A percentile compares a stretch with the other conserved stretches of the same genome.
phyloP scores from a whole-genome alignment of 2,797 vertebrate genomes.

The Myotis findleyi region DNA sequence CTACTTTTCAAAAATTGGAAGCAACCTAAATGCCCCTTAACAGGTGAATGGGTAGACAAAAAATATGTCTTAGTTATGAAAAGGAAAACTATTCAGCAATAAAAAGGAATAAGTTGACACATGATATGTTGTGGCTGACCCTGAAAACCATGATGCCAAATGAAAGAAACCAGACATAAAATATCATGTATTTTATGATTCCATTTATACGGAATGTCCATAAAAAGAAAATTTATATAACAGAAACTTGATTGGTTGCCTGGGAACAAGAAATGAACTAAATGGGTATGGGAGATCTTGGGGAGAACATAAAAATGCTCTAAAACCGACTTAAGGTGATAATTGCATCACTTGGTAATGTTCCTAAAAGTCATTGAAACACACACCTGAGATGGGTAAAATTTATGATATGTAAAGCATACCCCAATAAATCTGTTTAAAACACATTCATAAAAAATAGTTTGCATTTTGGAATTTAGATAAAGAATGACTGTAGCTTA shows the following conservation, averaged over 20 bases:
- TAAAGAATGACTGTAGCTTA: neutral
- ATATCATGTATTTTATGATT: neutral
- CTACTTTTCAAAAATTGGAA: neutral
- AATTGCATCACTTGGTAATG: neutral
- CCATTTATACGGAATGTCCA: neutral
- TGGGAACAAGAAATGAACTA: neutral
- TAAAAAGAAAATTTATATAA: neutral
- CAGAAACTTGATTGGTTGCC: neutral
- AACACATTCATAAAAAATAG: neutral
- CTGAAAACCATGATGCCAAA: neutral
- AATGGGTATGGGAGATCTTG: neutral
- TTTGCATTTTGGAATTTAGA: neutral
- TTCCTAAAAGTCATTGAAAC: neutral
- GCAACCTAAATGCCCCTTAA: neutral
- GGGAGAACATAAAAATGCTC: neutral
- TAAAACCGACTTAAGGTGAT: neutral
- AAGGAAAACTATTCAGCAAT: neutral
- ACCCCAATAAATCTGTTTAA: neutral
- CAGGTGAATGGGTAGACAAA: neutral
- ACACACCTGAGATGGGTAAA: neutral
- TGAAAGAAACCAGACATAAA: neutral
- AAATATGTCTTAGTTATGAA: neutral
- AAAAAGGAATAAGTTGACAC: neutral
- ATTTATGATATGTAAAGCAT: neutral
- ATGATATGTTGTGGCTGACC: neutral